A percentile compares a stretch with the other conserved stretches of the same genome.
phyloP scores from a whole-genome alignment of 2,888 invertebrate species.

The Parochlus steinenii region DNA sequence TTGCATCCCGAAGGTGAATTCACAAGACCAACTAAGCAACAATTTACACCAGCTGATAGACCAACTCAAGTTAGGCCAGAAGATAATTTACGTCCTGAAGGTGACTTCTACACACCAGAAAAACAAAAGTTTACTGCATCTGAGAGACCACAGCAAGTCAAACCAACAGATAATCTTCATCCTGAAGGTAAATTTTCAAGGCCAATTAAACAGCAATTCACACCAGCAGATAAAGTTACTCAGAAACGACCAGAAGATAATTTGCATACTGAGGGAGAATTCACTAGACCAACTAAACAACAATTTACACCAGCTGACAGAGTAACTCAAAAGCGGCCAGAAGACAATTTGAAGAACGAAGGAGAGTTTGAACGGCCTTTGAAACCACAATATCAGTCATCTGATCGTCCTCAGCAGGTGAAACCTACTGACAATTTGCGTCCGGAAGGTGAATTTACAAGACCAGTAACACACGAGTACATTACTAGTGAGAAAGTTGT shows the following conservation, averaged over 20 bases:
- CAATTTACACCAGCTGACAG: conserved; percentile 31
- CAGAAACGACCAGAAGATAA: conserved; percentile 36
- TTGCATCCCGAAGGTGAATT: conserved; percentile 31
- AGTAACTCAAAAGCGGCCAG: conserved; percentile 27
- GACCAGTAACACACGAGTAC: conserved; percentile 29
- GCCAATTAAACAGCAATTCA: conserved; percentile 37
- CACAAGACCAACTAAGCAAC: conserved; percentile 25
- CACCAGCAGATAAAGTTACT: conserved; percentile 31
- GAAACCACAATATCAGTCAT: conserved; percentile 33
- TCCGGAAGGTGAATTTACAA: conserved; percentile 27
- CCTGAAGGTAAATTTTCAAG: conserved; percentile 36
- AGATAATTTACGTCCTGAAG: conserved; percentile 40
- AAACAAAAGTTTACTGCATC: conserved; percentile 23
- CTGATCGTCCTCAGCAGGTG: conserved; percentile 28
- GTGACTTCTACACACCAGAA: conserved; percentile 31
- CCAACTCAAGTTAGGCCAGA: conserved; percentile 31
- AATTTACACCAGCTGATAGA: conserved; percentile 27
- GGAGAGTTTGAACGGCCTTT: conserved; percentile 37
- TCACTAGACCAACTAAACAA: conserved; percentile 29
- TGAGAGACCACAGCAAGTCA: conserved; percentile 24
- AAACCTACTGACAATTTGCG: conserved; percentile 27
- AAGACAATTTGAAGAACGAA: conserved; percentile 31
- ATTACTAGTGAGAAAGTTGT: conserved; percentile 30
- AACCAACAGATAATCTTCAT: conserved; percentile 31
- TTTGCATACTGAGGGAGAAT: conserved; percentile 38